These are phyloP conservation scores for Neoascia interrupta DNA, from an alignment of 2,888 invertebrate species.

Conservation along the genomic window DNA sequence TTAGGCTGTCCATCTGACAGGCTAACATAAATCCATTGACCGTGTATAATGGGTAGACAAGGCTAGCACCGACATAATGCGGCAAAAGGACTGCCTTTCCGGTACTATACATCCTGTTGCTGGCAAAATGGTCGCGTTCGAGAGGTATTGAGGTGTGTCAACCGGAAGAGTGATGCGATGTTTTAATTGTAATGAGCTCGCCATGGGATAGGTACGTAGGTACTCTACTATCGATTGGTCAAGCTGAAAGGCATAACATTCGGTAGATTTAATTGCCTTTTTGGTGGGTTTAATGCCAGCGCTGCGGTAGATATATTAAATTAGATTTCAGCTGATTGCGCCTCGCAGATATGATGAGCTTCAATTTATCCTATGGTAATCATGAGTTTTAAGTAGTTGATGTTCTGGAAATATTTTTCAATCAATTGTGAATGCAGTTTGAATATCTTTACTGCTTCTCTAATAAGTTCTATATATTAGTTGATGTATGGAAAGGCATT, in stretches of 20 bases:
- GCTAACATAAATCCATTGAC: conserved; percentile 47
- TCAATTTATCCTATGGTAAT: conserved; percentile 16
- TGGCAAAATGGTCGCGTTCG: not conserved
- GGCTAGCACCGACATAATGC: no score
- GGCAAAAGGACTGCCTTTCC: not conserved
- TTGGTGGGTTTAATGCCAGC: not conserved
- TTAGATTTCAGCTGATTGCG: conserved; percentile 36
- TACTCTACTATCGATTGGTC: not conserved
- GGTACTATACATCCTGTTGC: no score
- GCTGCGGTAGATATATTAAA: conserved; percentile 26
- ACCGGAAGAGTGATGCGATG: conserved; percentile 22
- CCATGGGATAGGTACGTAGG: not conserved
- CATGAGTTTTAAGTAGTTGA: no score
- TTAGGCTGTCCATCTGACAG: conserved; percentile 22
- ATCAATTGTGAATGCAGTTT: no score
- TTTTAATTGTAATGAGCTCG: conserved; percentile 45
- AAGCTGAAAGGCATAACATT: conserved; percentile 1
- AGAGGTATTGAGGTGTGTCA: conserved; percentile 14
- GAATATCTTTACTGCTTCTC: no score
- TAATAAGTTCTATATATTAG: no score
- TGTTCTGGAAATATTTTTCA: no score
- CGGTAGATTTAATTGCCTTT: conserved; percentile 17
- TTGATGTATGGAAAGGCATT: no score
- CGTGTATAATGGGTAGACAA: conserved; percentile 16
- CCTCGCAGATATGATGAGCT: not conserved